Conservation (phyloP, 2,113 vertebrate genomes). For the Brevimyrus niger region DNA sequence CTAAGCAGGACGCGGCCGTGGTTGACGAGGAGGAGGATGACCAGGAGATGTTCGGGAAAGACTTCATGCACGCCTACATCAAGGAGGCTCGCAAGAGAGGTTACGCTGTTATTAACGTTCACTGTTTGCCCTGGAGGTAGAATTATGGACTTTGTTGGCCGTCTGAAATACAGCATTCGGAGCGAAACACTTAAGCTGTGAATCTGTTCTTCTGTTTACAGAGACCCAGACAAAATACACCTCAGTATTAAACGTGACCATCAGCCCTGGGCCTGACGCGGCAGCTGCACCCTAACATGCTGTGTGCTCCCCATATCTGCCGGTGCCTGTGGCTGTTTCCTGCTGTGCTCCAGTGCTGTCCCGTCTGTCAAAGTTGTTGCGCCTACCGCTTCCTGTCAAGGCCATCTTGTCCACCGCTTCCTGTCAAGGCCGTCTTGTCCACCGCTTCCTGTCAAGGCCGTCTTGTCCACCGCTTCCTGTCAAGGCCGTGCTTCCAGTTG, state of each 20-base stretch:
- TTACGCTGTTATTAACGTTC: slow-evolving; percentile 46
- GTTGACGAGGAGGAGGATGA: slow-evolving; percentile 68
- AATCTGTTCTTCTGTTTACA: slow-evolving; percentile 23
- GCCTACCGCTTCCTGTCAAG: neutral
- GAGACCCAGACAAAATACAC: slow-evolving; percentile 29
- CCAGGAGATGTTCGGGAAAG: slow-evolving; percentile 78
- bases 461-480: neutral
- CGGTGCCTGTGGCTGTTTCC: neutral
- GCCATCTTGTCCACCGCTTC: neutral
- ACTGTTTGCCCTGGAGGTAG: slow-evolving; percentile 33
- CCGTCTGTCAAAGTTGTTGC: slow-evolving; percentile 6
- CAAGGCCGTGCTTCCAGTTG: neutral
- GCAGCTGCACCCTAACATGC: slow-evolving; percentile 9
- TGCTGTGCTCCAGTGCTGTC: neutral
- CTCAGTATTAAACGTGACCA: slow-evolving; percentile 34
- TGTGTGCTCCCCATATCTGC: neutral
- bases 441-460: neutral
- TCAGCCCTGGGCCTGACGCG: slow-evolving; percentile 20
- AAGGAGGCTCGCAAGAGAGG: slow-evolving; percentile 65
- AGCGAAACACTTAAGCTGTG: slow-evolving; percentile 14
- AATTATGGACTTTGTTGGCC: neutral
- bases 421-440: neutral
- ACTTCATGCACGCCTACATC: slow-evolving; percentile 87
- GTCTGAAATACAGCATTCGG: neutral
- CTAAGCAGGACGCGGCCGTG: slow-evolving; percentile 31